A percentile compares a stretch with the other conserved stretches of the same genome.
These are phyloP conservation scores for Pipra filicauda DNA, from an alignment of 2,113 vertebrate genomes.

Conservation along the genomic window DNA sequence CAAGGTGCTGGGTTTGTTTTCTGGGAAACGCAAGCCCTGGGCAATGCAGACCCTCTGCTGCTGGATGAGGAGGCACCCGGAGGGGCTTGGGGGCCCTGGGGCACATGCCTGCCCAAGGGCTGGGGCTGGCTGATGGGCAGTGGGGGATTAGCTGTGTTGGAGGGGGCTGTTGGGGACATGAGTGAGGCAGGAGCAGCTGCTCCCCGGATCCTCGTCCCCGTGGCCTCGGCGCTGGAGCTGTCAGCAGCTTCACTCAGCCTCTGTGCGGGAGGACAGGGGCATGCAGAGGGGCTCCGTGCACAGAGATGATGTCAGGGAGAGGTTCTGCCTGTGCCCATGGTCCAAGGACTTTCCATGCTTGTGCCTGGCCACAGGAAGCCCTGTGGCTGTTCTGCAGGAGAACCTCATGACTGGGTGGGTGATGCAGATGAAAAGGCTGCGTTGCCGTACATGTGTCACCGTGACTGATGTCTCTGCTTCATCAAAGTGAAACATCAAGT, in stretches of 20 bases:
- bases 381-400: neutral
- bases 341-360: fast-evolving
- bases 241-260: neutral
- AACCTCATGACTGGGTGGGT: neutral
- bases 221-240: neutral
- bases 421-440: neutral
- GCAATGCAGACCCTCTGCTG: fast-evolving
- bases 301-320: neutral
- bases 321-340: neutral
- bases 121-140: neutral
- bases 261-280: neutral
- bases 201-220: neutral
- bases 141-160: neutral
- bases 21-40: neutral
- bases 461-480: neutral
- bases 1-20: neutral
- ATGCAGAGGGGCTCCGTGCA: fast-evolving
- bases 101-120: fast-evolving
- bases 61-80: fast-evolving
- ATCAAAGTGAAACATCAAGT: neutral
- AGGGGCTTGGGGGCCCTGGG: fast-evolving
- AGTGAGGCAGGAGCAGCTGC: fast-evolving
- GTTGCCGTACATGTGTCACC: fast-evolving
- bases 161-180: fast-evolving
- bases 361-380: fast-evolving